These are phyloP conservation scores for Pandemis heparana DNA, from an alignment of 2,888 invertebrate genomes.

Conservation along the genomic window DNA sequence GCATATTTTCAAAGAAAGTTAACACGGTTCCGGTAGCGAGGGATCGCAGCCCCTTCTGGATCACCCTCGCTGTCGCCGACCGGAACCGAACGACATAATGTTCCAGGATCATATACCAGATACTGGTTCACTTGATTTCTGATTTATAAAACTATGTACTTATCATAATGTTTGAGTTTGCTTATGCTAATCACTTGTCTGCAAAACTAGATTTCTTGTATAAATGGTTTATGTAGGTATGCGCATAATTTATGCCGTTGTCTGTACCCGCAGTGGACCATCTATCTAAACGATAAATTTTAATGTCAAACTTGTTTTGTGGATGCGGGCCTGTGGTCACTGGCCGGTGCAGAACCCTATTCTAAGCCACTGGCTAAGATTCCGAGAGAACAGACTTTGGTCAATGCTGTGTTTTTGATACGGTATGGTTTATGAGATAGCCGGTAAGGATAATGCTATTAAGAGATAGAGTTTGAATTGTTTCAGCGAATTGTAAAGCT, in stretches of 20 bases:
- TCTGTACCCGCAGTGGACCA: constrained; percentile 1
- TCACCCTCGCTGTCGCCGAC: neutral
- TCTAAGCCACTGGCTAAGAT: neutral
- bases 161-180: neutral
- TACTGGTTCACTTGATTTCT: neutral
- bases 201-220: constrained; percentile 5
- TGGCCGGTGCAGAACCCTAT: neutral
- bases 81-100: neutral
- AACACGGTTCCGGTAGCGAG: constrained; percentile 6
- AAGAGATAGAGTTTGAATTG: neutral
- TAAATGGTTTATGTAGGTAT: neutral
- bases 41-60: constrained; percentile 10
- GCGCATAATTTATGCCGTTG: constrained; percentile 12
- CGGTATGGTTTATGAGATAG: neutral
- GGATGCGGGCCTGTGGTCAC: neutral
- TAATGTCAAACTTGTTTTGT: constrained; percentile 27
- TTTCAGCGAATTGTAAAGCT: neutral
- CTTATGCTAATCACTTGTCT: neutral
- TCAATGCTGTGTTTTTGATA: neutral
- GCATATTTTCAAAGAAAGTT: constrained; percentile 42
- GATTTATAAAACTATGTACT: neutral
- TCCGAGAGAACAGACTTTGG: neutral
- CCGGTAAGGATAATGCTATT: too few species aligned
- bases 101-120: neutral
- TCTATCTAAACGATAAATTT: neutral